Conservation (phyloP, 1,140 invertebrate species). For the Tetramorium simillimum region DNA sequence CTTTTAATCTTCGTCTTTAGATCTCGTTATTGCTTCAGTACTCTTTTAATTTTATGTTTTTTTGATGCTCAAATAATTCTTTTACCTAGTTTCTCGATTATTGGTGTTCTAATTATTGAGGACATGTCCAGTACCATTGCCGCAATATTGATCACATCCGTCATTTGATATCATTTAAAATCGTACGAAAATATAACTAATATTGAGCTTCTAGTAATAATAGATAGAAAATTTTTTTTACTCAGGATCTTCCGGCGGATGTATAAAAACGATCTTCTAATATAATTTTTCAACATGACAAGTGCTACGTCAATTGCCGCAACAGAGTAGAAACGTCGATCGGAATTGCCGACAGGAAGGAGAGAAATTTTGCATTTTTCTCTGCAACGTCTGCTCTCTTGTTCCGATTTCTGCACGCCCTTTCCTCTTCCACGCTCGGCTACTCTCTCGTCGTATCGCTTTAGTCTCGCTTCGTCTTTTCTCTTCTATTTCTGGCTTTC, state of each 20-base stretch:
- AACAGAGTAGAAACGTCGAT: constrained; percentile 25
- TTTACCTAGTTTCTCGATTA: background rate
- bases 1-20: constrained; percentile 25
- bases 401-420: constrained; percentile 32
- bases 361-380: constrained; percentile 54
- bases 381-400: constrained; percentile 40
- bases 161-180: background rate
- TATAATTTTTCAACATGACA: constrained; percentile 12
- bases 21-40: background rate
- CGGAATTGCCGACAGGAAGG: constrained; percentile 19
- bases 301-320: background rate
- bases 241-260: background rate
- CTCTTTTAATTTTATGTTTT: constrained; percentile 32
- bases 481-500: constrained; percentile 68
- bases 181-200: background rate
- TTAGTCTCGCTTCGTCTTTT: constrained; percentile 68
- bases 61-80: background rate
- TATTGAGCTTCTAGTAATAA: background rate
- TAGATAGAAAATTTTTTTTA: background rate
- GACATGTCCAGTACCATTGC: background rate
- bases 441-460: constrained; percentile 65
- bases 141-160: background rate
- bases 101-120: background rate
- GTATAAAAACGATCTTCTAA: background rate
- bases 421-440: too few species aligned